A percentile compares a stretch with the other conserved stretches of the same genome.
These are phyloP conservation scores for Sakesphorus luctuosus DNA, from an alignment of 2,113 vertebrate species.

Conservation along the genomic window DNA sequence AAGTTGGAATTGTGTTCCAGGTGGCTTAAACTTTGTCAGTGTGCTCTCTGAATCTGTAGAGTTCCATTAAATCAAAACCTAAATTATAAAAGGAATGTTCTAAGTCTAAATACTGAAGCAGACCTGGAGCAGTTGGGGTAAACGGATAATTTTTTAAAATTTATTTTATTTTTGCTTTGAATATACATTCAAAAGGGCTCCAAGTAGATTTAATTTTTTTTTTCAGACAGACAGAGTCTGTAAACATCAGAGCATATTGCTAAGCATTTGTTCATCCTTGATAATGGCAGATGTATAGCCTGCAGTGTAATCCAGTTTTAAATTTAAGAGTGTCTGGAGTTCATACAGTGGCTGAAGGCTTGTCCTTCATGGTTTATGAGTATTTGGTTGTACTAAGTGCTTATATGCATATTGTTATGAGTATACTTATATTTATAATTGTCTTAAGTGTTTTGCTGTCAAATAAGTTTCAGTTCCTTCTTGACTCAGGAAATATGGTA, in stretches of 20 bases:
- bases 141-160: not conserved
- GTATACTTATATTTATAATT: not conserved
- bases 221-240: not conserved
- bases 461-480: not conserved
- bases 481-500: not conserved
- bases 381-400: not conserved
- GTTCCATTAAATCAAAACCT: not conserved
- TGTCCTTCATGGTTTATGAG: conserved; percentile 73
- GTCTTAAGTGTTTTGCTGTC: not conserved
- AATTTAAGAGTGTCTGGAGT: not conserved
- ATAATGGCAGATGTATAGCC: conserved; percentile 53
- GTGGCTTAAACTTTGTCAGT: not conserved
- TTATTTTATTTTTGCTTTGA: not conserved
- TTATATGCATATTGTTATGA: not conserved
- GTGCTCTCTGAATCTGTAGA: conserved; percentile 1
- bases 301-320: conserved; percentile 35
- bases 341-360: not conserved
- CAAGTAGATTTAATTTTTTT: not conserved
- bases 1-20: not conserved
- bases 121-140: not conserved
- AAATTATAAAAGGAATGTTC: not conserved
- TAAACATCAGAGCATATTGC: conserved; percentile 30
- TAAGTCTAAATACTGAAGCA: not conserved
- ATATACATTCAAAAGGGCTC: not conserved
- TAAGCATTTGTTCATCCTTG: conserved; percentile 38